These are phyloP conservation scores for Eucera pruinosa DNA, from an alignment of 2,888 invertebrate genomes.

Conservation along the genomic window DNA sequence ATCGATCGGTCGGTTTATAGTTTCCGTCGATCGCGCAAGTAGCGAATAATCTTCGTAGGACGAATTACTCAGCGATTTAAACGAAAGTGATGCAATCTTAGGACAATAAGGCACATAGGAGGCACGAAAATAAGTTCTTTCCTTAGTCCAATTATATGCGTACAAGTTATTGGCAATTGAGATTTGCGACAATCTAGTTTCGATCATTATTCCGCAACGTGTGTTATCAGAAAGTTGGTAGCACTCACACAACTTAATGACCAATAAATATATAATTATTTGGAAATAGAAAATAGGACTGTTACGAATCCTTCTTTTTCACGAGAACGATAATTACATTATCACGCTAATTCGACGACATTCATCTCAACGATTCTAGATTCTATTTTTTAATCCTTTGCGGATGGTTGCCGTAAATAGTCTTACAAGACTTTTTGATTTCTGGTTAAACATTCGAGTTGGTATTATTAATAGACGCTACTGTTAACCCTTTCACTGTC, in stretches of 20 bases:
- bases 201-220: conserved; percentile 8
- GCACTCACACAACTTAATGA: conserved; percentile 14
- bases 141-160: conserved; percentile 12
- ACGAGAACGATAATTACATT: no score
- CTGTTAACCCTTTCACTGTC: no score
- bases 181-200: conserved; percentile 2
- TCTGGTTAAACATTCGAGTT: no score
- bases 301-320: not conserved
- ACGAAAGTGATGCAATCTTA: conserved; percentile 20
- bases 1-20: not conserved
- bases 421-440: no score
- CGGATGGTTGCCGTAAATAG: no score
- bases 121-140: conserved; percentile 9
- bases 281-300: conserved; percentile 19
- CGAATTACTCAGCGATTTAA: conserved; percentile 6
- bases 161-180: conserved; percentile 10
- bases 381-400: conserved; percentile 34
- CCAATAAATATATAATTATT: conserved; percentile 23
- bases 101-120: conserved; percentile 24
- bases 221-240: conserved; percentile 21
- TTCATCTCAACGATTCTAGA: conserved; percentile 1
- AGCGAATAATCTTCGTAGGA: not conserved
- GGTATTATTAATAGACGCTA: no score
- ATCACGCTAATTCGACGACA: no score
- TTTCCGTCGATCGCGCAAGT: not conserved